These are phyloP conservation scores for Steatornis caripensis DNA, from an alignment of 2,113 vertebrate genomes.

Conservation along the genomic window DNA sequence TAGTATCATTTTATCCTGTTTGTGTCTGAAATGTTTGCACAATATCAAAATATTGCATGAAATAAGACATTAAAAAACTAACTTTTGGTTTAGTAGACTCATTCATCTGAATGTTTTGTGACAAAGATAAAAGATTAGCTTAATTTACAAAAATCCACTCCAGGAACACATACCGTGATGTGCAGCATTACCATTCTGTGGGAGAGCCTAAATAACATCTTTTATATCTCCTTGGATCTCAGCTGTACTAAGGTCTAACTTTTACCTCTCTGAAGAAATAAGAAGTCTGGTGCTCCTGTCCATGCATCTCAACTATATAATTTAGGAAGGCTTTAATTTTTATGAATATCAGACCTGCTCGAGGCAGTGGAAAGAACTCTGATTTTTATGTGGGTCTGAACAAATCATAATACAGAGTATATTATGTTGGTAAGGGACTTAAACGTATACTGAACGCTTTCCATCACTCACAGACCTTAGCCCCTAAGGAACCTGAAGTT, in stretches of 20 bases:
- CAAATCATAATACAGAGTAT: background rate
- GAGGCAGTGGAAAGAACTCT: background rate
- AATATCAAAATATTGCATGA: background rate
- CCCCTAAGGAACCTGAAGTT: background rate
- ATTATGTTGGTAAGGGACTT: background rate
- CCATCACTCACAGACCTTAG: background rate
- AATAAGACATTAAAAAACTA: background rate
- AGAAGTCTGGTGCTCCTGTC: background rate
- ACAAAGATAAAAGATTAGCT: background rate
- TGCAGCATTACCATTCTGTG: background rate
- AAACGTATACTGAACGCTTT: background rate
- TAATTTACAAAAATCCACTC: background rate
- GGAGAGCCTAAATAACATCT: background rate
- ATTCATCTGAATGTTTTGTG: background rate
- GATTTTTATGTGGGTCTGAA: background rate
- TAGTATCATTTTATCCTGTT: background rate
- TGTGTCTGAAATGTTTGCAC: background rate
- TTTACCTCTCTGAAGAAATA: background rate
- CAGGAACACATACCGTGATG: background rate
- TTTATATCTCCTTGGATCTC: background rate
- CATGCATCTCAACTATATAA: background rate
- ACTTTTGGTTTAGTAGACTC: background rate
- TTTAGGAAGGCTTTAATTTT: background rate
- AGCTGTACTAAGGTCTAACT: background rate
- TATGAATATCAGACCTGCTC: background rate